Evolutionary conservation across 2,113 vertebrate genomes (phyloP), one percentile per base, ranked within the genome.

Genomic region (Megaceryle torquata): DNA sequence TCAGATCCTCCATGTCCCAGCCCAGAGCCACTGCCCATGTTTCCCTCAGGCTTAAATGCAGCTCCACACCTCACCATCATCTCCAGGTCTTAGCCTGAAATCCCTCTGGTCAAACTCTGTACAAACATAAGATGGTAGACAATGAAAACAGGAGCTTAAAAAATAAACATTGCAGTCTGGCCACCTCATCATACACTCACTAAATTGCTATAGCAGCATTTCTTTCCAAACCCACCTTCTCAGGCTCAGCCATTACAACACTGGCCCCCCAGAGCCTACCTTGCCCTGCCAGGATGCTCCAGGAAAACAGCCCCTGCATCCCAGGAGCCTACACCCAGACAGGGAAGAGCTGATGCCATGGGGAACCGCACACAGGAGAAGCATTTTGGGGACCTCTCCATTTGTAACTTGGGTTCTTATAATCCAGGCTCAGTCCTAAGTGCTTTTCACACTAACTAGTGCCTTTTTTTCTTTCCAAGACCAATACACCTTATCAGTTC

Each of bases 21-120:
- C 16, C 56, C 64, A 46, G 18, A 67, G 50, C 53, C 12, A 1
- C 72, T 46, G 20, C 46, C 61, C 2, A 0, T 1, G 2, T 26
- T 59, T 83, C 46, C 51, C 64, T 75, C 31, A 4, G 9, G 29
- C 63, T 72, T 53, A 14, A 5, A 10, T 31, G 50, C 0, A 1
- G n/a, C 35, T 78, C 39, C 57, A 39, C 5, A 1, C 6, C 53
- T 17, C 3, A 1, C 21, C 2, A 1, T 3, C 56, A 25, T 7
- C 53, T 51, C 15, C 71, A 85, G 22, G 5, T 37, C 4, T 33
- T 67, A 33, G 41, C 20, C 35, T 19, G 3, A 7, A 22, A 77
- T 25, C 16, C 51, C 72, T 43, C 59, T 1, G 3, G 44, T 4
- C 15, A 65, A 46, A 8, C 0, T 13, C 54, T 94, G 26, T 15